A percentile compares a stretch with the other conserved stretches of the same genome.
Evolutionary conservation across 2,113 vertebrate genomes (phyloP).

Genomic region (Alligator mississippiensis): DNA sequence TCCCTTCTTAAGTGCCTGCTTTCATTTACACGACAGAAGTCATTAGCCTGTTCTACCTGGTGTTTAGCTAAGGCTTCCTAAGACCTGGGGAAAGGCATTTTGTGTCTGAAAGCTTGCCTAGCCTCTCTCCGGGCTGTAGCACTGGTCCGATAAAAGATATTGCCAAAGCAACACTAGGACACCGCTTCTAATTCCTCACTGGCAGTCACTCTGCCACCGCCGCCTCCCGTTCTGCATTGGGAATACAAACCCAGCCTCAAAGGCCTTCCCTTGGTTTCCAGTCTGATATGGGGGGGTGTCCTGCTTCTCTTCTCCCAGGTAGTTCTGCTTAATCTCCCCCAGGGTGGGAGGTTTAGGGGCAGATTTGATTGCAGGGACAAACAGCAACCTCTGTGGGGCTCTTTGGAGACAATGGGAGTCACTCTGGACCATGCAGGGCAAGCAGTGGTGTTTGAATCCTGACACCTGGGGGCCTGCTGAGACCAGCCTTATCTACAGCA

Average conservation of each 20-base stretch:
- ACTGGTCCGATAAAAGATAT: no score
- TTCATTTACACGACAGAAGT: no score
- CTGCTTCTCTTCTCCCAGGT: neutral
- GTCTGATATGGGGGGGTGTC: neutral
- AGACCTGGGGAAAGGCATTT: no score
- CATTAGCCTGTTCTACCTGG: no score
- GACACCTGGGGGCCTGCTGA: constrained; percentile 58
- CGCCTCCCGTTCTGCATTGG: no score
- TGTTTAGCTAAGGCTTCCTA: no score
- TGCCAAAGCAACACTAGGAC: no score
- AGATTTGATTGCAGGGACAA: neutral
- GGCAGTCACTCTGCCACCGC: no score
- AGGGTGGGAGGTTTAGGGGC: neutral
- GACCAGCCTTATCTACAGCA: constrained; percentile 73
- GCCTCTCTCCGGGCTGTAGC: no score
- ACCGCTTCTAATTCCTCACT: neutral
- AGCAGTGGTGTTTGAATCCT: constrained; percentile 78
- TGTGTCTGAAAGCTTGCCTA: no score
- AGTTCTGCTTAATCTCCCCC: neutral
- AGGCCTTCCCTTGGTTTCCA: neutral
- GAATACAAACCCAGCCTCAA: neutral
- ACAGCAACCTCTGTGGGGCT: neutral
- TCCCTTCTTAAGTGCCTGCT: no score
- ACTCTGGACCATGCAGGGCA: constrained; percentile 52
- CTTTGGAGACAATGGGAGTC: neutral